Percentiles rank a stretch among this genome's conserved stretches.
phyloP scores from a whole-genome alignment of 2,797 vertebrate species.

The Diceros bicornis region DNA sequence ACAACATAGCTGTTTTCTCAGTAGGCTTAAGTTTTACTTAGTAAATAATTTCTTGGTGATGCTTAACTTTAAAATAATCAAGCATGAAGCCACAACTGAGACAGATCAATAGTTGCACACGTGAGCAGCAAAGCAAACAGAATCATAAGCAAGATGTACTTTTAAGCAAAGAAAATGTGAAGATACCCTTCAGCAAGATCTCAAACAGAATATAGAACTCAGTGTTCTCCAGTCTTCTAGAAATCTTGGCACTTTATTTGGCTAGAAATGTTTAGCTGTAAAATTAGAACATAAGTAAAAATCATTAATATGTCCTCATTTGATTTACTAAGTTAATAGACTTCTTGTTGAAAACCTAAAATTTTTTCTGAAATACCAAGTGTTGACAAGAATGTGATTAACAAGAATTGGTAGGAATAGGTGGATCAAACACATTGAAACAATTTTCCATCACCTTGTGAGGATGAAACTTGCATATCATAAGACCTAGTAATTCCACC shows the following conservation, averaged over 20 bases:
- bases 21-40: not conserved
- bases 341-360: not conserved
- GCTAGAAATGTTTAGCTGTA: not conserved
- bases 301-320: not conserved
- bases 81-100: not conserved
- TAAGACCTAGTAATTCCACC: not conserved
- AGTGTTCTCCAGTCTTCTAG: not conserved
- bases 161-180: constrained; percentile 41
- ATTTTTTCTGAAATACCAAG: constrained; percentile 25
- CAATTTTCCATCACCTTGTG: not conserved
- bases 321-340: not conserved
- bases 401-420: not conserved
- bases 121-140: constrained; percentile 38
- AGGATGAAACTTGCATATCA: not conserved
- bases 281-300: constrained; percentile 46
- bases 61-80: constrained; percentile 54
- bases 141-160: constrained; percentile 21
- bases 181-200: not conserved
- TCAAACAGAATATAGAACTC: not conserved
- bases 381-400: not conserved
- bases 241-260: not conserved
- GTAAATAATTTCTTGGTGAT: constrained; percentile 22
- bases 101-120: not conserved
- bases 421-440: not conserved
- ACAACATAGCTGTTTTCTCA: not conserved